Percentiles rank a stretch among this genome's conserved stretches.
Evolutionary conservation across 2,113 vertebrate genomes (phyloP).

Genomic region (Desmodus rotundus): DNA sequence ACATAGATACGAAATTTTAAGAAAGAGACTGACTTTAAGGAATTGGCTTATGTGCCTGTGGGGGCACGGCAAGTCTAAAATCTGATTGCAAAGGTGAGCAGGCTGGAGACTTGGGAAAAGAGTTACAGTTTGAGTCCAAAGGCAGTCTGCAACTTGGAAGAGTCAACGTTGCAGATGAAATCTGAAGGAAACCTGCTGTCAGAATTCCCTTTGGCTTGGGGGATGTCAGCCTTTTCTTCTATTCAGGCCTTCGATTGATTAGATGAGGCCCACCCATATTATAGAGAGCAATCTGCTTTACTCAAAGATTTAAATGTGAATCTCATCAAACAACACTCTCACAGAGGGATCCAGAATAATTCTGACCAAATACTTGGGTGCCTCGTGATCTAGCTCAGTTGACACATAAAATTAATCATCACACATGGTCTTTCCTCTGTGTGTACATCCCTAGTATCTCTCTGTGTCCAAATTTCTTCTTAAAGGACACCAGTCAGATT

Average conservation of each 20-base stretch:
- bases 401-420: not conserved
- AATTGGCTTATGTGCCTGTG: not conserved
- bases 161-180: not conserved
- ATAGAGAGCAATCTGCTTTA: not conserved
- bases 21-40: not conserved
- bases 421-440: not conserved
- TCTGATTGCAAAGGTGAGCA: not conserved
- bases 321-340: not conserved
- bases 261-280: not conserved
- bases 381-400: not conserved
- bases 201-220: not conserved
- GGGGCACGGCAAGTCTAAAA: not conserved
- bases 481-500: not conserved
- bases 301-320: not conserved
- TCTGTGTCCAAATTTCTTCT: not conserved
- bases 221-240: not conserved
- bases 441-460: not conserved
- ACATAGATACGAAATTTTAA: not conserved
- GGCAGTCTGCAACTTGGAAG: not conserved
- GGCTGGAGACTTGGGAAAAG: not conserved
- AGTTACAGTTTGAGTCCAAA: not conserved
- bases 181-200: not conserved
- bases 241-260: not conserved
- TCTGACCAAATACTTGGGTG: not conserved
- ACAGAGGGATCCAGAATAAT: not conserved